A percentile compares a stretch with the other conserved stretches of the same genome.
These are phyloP conservation scores for Cryptotis parvus DNA, from an alignment of 2,113 vertebrate species.

Conservation along the genomic window DNA sequence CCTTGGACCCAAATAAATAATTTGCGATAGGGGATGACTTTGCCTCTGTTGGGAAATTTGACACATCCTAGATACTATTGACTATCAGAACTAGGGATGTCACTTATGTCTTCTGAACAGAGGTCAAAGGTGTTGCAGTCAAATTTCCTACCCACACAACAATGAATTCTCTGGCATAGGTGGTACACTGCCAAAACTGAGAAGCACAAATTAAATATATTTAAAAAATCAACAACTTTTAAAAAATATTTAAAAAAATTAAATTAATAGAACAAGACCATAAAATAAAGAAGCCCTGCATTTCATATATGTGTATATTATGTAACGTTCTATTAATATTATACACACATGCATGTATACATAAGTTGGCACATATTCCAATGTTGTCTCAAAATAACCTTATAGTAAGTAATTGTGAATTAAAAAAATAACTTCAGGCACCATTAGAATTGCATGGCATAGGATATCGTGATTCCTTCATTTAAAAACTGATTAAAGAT, in stretches of 20 bases:
- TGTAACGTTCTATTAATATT: not conserved
- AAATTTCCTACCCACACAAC: not conserved
- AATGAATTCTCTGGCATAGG: not conserved
- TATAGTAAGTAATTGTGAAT: not conserved
- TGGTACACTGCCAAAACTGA: fast-evolving
- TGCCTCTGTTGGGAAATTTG: not conserved
- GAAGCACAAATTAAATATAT: not conserved
- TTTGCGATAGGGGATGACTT: not conserved
- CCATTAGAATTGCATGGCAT: not conserved
- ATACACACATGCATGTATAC: not conserved
- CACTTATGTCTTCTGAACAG: not conserved
- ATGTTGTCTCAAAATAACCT: not conserved
- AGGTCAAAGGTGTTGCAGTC: not conserved
- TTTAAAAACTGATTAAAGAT: not conserved
- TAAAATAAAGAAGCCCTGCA: not conserved
- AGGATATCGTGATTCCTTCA: no score
- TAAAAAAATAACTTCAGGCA: not conserved
- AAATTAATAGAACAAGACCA: not conserved
- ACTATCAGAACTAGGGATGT: no score
- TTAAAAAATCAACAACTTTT: not conserved
- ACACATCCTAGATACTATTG: no score
- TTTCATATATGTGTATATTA: not conserved
- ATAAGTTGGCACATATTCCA: not conserved
- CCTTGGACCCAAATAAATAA: not conserved
- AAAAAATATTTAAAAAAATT: no score